Evolutionary conservation across 2,888 invertebrate genomes (phyloP), one percentile per base, ranked within the genome.

Genomic region (Scelioninae gen. 1): DNA sequence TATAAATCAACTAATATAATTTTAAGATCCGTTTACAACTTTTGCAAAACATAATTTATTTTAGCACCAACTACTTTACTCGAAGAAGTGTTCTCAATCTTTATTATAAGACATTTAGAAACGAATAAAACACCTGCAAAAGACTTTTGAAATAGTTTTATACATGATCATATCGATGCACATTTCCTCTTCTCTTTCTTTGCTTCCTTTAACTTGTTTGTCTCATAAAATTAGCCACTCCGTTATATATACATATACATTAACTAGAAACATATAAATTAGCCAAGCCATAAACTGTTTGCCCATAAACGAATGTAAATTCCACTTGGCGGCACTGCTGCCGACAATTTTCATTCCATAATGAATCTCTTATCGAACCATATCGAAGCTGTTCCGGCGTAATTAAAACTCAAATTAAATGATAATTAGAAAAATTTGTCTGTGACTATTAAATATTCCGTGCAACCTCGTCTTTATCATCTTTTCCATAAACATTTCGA

Each of bases 331-430:
- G 13, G 56, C 34, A 51, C n/a, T 38, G 16, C 43, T 34, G 31
- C 38, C 65, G 43, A 43, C 68, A 68, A 77, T 78, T 69, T 78
- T 32, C 43, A 51, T 65, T 71, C 40, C 63, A 40, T 47, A 65
- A 62, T 51, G 69, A 53, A 34, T 53, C 63, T 56, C 43, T 71
- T 71, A 71, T 71, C 65, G 71, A 69, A 71, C 15, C 49, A 34
- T 78, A 65, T 71, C 63, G 53, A 7, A 49, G 47, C 63, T 7
- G 58, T 40, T 66, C 9, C 16, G 10, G 29, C 65, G 63, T 53
- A 72, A 79, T 79, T 72, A 79, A 60, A 66, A 58, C n/a, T 40
- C 51, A 58, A 69, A 69, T 69, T 32, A 69, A 62, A 69, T 55
- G 60, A 1, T 43, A 60, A 60, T 58, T 58, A 65, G 40, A 79